These are phyloP conservation scores for Forbesichthys agassizii DNA, from an alignment of 2,113 vertebrate species.

Conservation along the genomic window DNA sequence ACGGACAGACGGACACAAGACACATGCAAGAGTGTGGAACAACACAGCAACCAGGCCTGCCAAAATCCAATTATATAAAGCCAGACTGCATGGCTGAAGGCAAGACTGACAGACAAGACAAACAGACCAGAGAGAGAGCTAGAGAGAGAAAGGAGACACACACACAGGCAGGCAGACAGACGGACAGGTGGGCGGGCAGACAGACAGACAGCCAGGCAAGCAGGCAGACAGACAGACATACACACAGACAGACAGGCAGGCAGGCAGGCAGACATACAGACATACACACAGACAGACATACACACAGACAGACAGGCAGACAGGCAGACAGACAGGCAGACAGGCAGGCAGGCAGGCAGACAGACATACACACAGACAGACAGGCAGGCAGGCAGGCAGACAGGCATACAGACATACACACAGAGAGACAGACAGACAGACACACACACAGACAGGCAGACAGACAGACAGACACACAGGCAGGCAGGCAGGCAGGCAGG, in stretches of 20 bases:
- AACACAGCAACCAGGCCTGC: slow-evolving; percentile 40
- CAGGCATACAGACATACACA: slow-evolving; percentile 19
- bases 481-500: slow-evolving; percentile 9
- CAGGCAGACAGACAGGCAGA: too few species aligned
- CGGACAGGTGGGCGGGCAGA: too few species aligned
- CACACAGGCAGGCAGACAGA: too few species aligned
- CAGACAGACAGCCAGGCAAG: too few species aligned
- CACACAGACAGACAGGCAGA: slow-evolving; percentile 3
- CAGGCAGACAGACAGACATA: too few species aligned
- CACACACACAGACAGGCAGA: slow-evolving; percentile 36
- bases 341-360: too few species aligned
- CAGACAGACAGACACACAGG: slow-evolving; percentile 36
- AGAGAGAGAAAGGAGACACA: too few species aligned
- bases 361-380: slow-evolving; percentile 24
- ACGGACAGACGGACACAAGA: slow-evolving; percentile 11
- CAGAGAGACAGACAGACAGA: slow-evolving; percentile 30
- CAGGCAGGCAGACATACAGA: neutral
- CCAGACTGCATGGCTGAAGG: too few species aligned
- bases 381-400: slow-evolving; percentile 47
- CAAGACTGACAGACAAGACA: too few species aligned
- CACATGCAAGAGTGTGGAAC: slow-evolving; percentile 16
- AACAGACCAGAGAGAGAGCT: too few species aligned
- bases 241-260: neutral
- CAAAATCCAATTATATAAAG: neutral
- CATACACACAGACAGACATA: slow-evolving; percentile 29